Evolutionary conservation across 1,140 invertebrate species (phyloP).

Genomic region (Eulimnadia texana): DNA sequence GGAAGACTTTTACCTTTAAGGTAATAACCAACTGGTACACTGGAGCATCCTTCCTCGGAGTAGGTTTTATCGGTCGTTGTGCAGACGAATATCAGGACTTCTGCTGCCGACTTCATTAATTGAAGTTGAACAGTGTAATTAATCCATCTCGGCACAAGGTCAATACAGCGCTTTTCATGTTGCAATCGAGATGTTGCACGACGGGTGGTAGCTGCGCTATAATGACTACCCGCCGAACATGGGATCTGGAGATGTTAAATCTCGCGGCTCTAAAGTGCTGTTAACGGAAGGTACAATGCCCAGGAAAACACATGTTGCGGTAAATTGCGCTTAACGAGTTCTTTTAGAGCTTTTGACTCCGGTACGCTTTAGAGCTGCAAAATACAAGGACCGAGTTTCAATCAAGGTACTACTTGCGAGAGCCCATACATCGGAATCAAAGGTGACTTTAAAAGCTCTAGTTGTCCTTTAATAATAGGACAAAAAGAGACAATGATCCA

Average conservation of each 20-base stretch:
- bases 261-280: no score
- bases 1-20: neutral
- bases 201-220: no score
- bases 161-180: no score
- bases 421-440: neutral
- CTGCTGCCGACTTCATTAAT: neutral
- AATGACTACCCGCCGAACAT: no score
- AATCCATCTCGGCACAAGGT: neutral
- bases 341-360: no score
- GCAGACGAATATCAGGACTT: neutral
- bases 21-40: neutral
- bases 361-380: no score
- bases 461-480: neutral
- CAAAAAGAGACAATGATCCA: neutral
- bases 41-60: neutral
- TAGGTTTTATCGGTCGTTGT: neutral
- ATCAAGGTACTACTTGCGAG: neutral
- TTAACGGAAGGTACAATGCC: no score
- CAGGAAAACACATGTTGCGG: no score
- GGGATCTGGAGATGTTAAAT: no score
- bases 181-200: no score
- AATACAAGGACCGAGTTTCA: no score
- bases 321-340: no score
- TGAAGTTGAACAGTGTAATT: neutral
- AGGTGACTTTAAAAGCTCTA: neutral